Percentiles rank a stretch among this genome's conserved stretches.
Conservation (phyloP, 2,888 invertebrate genomes). For the Amphipoea lucens region DNA sequence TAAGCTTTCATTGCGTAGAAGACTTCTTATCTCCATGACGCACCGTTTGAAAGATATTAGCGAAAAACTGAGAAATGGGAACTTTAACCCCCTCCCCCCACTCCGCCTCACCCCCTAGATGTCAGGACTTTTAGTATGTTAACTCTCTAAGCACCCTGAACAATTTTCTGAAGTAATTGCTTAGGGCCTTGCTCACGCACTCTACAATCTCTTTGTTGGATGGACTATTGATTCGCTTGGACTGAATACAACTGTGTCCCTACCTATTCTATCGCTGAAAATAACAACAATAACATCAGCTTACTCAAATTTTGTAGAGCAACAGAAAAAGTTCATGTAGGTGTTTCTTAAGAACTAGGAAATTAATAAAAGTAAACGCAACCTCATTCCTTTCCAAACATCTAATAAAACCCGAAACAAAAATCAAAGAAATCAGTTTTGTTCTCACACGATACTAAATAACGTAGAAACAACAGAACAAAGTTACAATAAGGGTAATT, state of each 20-base stretch:
- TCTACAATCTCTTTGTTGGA: too few relatives aligned
- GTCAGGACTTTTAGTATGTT: too few relatives aligned
- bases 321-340: conserved; percentile 6
- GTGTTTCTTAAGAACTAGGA: neutral
- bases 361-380: conserved; percentile 30
- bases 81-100: too few relatives aligned
- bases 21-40: too few relatives aligned
- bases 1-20: too few relatives aligned
- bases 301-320: neutral
- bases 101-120: too few relatives aligned
- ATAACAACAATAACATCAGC: conserved; percentile 1
- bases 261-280: neutral
- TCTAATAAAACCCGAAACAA: conserved; percentile 32
- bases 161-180: too few relatives aligned
- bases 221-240: neutral
- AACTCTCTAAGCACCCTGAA: too few relatives aligned
- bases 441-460: conserved; percentile 33
- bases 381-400: conserved; percentile 21
- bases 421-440: conserved; percentile 45
- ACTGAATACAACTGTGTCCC: neutral
- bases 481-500: conserved; percentile 63
- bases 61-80: too few relatives aligned
- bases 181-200: too few relatives aligned
- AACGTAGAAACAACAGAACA: conserved; percentile 49
- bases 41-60: too few relatives aligned